Evolutionary conservation across 2,797 vertebrate species (phyloP).

Genomic region (Microctenopoma stevenorrisi): DNA sequence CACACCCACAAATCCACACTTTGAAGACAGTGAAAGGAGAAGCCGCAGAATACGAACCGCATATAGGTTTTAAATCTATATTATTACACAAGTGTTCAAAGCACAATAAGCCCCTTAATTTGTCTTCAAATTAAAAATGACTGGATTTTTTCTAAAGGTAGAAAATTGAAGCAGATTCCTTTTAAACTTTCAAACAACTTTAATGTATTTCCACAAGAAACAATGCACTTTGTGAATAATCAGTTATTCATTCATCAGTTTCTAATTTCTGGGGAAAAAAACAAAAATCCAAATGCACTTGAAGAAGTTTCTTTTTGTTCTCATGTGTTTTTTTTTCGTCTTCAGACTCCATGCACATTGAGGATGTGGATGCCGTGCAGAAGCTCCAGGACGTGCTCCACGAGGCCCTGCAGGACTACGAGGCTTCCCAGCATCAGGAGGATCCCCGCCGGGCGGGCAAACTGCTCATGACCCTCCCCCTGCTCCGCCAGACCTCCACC

Average conservation of each 20-base stretch:
- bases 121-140: no score
- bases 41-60: slow-evolving; percentile 31
- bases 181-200: no score
- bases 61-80: not conserved
- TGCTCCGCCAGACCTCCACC: slow-evolving; percentile 98
- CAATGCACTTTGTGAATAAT: no score
- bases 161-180: no score
- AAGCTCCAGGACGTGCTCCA: slow-evolving; percentile 99
- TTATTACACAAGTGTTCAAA: not conserved
- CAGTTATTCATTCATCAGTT: no score
- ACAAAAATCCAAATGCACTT: not conserved
- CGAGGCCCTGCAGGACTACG: slow-evolving; percentile 98
- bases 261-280: no score
- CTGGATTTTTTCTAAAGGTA: no score
- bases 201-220: no score
- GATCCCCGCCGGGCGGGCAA: slow-evolving; percentile 97
- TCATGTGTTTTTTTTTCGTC: not conserved
- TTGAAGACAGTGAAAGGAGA: slow-evolving; percentile 42
- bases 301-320: not conserved
- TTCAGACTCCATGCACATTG: slow-evolving; percentile 99
- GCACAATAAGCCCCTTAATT: not conserved
- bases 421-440: slow-evolving; percentile 94
- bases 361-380: slow-evolving; percentile 98
- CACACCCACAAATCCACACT: slow-evolving; percentile 70
- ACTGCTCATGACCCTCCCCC: slow-evolving; percentile 97